Base-by-base conservation (phyloP, 1,140 invertebrate species). In the Heliothis virescens region DNA sequence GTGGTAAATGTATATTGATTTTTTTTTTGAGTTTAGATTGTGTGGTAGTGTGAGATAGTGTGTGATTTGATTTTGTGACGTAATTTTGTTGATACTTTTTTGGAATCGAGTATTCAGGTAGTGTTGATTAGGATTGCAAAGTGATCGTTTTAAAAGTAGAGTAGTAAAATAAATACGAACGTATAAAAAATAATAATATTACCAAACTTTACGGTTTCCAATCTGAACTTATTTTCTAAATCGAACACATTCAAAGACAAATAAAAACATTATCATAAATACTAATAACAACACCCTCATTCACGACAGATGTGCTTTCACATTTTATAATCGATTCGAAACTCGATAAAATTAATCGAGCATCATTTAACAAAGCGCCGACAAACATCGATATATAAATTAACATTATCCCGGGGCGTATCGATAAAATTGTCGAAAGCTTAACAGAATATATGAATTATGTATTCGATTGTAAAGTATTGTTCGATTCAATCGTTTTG, bases 261-360 rank as follows among this genome's bases (percentile, higher is more conserved):
- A 69, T 78, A 78, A 69, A 79, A 18, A 47, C 57, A 79, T 79
- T 72, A 79, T 11, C 69, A 79, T 79, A 72, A 79, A 72, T 79
- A 18, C 21, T 67, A 78, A 78, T 69, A 69, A 67, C 60, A 52
- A 57, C 63, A 57, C 62, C 63, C 62, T 50, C 75, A 47, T 26
- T 67, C 48, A 41, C 75, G 74, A 74, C 74, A 74, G 75, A 78
- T 78, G 75, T 16, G 69, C 81, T 73, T 62, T 74, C 50, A 78
- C 80, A 79, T 79, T 82, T 79, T 81, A 81, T 74, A 53, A 71
- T 62, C 62, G 63, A 60, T 82, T 82, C 72, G 80, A 89, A 89
- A 86, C 85, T 72, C 81, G 82, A 84, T 84, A 80, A 80, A 84
- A 86, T 86, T 83, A 87, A 87, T 86, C 80, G 84, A 83, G 82